These are phyloP conservation scores for Morone chrysops DNA, from an alignment of 2,113 vertebrate species.

Conservation along the genomic window DNA sequence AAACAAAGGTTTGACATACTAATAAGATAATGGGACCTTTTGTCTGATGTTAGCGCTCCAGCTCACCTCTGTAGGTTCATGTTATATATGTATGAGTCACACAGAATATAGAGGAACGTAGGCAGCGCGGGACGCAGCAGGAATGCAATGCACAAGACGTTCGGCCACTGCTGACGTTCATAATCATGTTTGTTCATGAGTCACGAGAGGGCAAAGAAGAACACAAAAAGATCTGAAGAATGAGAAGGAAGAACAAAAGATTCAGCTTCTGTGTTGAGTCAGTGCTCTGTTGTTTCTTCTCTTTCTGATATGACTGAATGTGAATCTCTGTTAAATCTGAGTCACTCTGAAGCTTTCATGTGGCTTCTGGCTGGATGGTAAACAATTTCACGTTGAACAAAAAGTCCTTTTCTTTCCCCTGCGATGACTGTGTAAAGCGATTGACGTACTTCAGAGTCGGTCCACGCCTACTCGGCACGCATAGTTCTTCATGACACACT, in stretches of 20 bases:
- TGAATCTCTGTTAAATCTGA: constrained; percentile 56
- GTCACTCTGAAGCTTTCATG: constrained; percentile 64
- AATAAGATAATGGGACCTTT: not conserved
- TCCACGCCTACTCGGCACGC: constrained; percentile 58
- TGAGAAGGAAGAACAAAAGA: constrained; percentile 32
- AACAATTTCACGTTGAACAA: constrained; percentile 68
- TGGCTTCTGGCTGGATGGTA: constrained; percentile 36
- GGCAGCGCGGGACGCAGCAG: not conserved
- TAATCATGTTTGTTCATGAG: constrained; percentile 42
- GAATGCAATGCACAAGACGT: constrained; percentile 6
- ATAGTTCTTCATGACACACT: constrained; percentile 63
- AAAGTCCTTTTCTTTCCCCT: constrained; percentile 60
- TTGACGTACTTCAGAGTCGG: constrained; percentile 59
- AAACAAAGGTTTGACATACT: not conserved
- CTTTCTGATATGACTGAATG: constrained; percentile 28
- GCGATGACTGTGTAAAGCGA: constrained; percentile 8
- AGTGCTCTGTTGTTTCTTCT: constrained; percentile 40
- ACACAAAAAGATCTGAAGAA: constrained; percentile 37
- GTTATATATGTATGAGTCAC: not conserved
- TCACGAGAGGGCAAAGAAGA: constrained; percentile 37
- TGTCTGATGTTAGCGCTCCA: not conserved
- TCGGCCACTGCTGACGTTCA: not conserved
- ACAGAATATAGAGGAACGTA: not conserved
- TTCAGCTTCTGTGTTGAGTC: constrained; percentile 44
- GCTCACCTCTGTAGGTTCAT: constrained; percentile 3